phyloP scores from a whole-genome alignment of 2,888 invertebrate species.

The Serripes groenlandicus region DNA sequence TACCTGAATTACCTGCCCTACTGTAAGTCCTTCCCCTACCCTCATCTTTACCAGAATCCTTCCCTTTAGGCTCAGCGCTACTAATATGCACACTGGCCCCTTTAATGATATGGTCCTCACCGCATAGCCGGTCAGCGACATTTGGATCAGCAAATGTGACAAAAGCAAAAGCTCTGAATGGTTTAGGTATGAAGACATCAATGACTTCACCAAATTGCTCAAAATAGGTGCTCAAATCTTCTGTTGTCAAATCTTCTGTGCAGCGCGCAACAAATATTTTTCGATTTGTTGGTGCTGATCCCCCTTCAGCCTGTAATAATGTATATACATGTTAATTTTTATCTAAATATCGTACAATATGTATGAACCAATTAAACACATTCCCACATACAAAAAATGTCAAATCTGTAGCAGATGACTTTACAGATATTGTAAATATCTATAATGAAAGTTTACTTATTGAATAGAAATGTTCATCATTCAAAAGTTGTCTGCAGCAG shows the following conservation, averaged over 20 bases:
- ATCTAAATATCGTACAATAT: too few relatives aligned
- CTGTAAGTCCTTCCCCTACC: conserved; percentile 17
- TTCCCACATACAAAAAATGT: too few relatives aligned
- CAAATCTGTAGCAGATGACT: too few relatives aligned
- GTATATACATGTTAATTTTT: background rate
- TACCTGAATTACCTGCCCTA: background rate
- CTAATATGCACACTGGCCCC: conserved; percentile 90
- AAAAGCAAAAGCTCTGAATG: conserved; percentile 91
- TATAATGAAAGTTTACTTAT: too few relatives aligned
- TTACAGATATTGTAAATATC: too few relatives aligned
- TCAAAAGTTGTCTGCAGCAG: too few relatives aligned
- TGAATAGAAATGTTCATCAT: too few relatives aligned
- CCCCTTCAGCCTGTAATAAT: conserved; percentile 73
- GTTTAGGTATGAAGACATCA: conserved; percentile 98
- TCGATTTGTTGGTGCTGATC: conserved; percentile 86
- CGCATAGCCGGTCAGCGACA: conserved; percentile 95
- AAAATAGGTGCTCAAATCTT: conserved; percentile 94
- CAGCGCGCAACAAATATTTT: conserved; percentile 98
- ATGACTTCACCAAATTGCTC: conserved; percentile 96
- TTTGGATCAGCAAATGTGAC: conserved; percentile 97
- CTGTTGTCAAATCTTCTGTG: conserved; percentile 95
- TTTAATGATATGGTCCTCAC: conserved; percentile 97
- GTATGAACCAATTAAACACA: background rate
- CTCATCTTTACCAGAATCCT: conserved; percentile 19
- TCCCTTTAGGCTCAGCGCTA: conserved; percentile 84